A percentile compares a stretch with the other conserved stretches of the same genome.
Conservation (phyloP, 2,113 vertebrate genomes). For the Glaucidium brasilianum region DNA sequence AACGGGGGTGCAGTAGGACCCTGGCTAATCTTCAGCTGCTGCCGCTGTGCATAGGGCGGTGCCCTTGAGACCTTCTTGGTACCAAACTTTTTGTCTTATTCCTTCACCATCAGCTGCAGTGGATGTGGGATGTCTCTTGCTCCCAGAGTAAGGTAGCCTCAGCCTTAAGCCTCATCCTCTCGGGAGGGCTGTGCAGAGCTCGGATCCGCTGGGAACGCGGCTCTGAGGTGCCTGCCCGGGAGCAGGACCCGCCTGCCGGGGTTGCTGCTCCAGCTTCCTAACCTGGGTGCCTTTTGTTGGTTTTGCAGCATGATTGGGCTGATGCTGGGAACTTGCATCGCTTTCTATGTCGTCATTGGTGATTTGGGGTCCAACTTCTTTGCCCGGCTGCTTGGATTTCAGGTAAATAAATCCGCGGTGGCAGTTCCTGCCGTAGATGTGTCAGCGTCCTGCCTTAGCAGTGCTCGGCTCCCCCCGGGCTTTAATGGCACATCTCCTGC, state of each 20-base stretch:
- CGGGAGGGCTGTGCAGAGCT: neutral
- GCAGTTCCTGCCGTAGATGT: neutral
- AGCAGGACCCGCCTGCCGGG: neutral
- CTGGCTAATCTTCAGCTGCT: neutral
- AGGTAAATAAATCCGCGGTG: slow-evolving; percentile 74
- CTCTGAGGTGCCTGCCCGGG: neutral
- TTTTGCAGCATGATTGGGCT: slow-evolving; percentile 90
- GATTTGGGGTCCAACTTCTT: slow-evolving; percentile 96
- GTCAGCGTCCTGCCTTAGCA: neutral
- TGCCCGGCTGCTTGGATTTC: slow-evolving; percentile 86
- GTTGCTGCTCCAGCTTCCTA: neutral
- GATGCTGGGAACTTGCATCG: slow-evolving; percentile 96
- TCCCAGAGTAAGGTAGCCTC: neutral
- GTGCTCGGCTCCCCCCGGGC: neutral
- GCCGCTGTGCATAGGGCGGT: neutral
- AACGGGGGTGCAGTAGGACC: neutral
- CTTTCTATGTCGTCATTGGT: slow-evolving; percentile 97
- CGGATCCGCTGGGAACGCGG: neutral
- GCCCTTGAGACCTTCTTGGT: neutral
- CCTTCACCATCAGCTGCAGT: neutral
- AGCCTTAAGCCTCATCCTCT: neutral
- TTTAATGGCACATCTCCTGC: neutral
- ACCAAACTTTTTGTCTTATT: neutral
- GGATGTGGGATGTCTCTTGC: neutral
- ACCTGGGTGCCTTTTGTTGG: neutral